These are phyloP conservation scores for Actinemys pallida DNA, from an alignment of 2,113 vertebrate species.

Conservation along the genomic window DNA sequence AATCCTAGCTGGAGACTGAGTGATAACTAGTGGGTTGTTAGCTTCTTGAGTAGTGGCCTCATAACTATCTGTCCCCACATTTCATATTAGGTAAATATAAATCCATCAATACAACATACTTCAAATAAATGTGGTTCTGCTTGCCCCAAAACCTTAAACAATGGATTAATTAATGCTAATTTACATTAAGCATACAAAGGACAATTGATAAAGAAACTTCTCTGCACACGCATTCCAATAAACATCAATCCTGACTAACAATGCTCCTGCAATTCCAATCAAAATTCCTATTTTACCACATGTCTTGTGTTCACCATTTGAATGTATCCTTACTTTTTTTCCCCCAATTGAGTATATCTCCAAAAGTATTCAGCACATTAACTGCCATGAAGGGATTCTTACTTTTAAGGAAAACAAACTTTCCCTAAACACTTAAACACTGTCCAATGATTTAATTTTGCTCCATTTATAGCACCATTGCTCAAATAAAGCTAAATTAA, in stretches of 20 bases:
- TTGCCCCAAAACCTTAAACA: background rate
- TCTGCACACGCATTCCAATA: background rate
- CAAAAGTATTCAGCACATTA: background rate
- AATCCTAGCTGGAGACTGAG: background rate
- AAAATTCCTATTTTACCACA: background rate
- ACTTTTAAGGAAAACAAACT: background rate
- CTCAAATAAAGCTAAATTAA: background rate
- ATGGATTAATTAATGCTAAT: background rate
- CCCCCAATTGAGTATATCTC: accelerated
- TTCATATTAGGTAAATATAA: background rate
- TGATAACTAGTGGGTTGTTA: background rate
- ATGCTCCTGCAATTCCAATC: background rate
- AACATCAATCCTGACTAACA: background rate
- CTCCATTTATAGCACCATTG: background rate
- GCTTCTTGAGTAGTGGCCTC: background rate
- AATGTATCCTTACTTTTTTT: background rate
- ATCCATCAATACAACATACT: background rate
- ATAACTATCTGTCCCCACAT: background rate
- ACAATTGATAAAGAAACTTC: background rate
- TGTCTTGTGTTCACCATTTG: background rate
- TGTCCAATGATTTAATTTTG: background rate
- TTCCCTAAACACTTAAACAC: background rate
- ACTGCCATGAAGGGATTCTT: background rate
- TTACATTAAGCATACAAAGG: background rate
- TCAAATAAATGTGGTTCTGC: background rate